These are phyloP conservation scores for Acanthurus leucopareius DNA, from an alignment of 2,797 vertebrate species.

Conservation along the genomic window DNA sequence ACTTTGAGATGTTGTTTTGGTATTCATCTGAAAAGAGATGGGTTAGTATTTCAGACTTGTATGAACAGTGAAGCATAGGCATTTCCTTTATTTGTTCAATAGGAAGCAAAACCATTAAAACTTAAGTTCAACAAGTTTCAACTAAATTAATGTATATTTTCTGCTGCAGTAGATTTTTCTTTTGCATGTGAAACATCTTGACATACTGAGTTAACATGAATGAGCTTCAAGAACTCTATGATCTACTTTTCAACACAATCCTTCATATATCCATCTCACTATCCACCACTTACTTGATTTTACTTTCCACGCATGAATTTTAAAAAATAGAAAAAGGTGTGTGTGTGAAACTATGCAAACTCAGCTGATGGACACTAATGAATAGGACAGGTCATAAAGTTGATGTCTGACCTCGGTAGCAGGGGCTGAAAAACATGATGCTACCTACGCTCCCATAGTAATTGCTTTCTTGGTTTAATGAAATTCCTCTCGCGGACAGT, in stretches of 20 bases:
- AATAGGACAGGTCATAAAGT: slow-evolving; percentile 50
- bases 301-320: slow-evolving; percentile 23
- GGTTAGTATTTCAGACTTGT: background rate
- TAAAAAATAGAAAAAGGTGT: slow-evolving; percentile 17
- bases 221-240: slow-evolving; percentile 3
- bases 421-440: slow-evolving; percentile 42
- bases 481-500: slow-evolving; percentile 63
- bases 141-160: background rate
- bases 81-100: background rate
- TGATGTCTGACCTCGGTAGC: slow-evolving; percentile 62
- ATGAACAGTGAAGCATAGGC: background rate
- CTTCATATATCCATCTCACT: no score
- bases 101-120: slow-evolving; percentile 7
- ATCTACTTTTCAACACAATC: background rate
- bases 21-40: background rate
- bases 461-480: slow-evolving; percentile 68
- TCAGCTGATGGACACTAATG: slow-evolving; percentile 68
- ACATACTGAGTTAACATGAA: slow-evolving; percentile 20
- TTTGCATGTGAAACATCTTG: slow-evolving; percentile 20
- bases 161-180: background rate
- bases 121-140: background rate
- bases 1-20: background rate
- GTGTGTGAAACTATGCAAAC: slow-evolving; percentile 1
- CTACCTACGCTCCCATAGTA: slow-evolving; percentile 52
- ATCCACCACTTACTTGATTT: slow-evolving; percentile 14